Base-by-base conservation (phyloP, 1,140 invertebrate species). In the Pseudomyrmex pallidus region DNA sequence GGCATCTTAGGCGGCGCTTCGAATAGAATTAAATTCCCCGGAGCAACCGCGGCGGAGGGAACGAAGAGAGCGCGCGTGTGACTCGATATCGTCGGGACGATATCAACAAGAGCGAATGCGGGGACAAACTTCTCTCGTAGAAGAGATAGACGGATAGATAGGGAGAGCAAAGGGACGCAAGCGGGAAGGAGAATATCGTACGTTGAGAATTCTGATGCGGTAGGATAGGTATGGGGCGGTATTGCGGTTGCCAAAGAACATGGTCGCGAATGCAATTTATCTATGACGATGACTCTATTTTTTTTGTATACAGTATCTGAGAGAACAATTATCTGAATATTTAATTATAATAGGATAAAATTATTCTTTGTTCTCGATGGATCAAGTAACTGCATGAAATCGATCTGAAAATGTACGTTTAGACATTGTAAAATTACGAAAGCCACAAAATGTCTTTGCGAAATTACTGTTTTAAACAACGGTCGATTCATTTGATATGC, bases 1-100 rank as follows among this genome's bases (percentile, higher is more conserved):
- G 84, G 88, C 89, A 88, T 90, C 90, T 90, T 90, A 91, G 87
- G 68, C 68, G 85, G 70, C 77, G 88, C 86, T 90, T 85, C 83
- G 77, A 88, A 87, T 87, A 72, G 86, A 87, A 90, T 89, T 90
- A 85, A 90, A 89, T 90, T 90, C 83, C 73, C 70, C 86, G 68
- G 67, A 48, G 35, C 22, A 35, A 0, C n/a, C 22, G 64, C 17
- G 46, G 12, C 12, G 17, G 73, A 48, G 64, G 10, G 63, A 35
- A 35, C 35, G 35, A 35, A 25, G 52, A 59, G 44, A 70, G 67
- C 54, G 70, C 74, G 50, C 20, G 20, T 10, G 59, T 83, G 50
- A 87, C 74, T 63, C 87, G 87, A 89, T 89, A 89, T 89, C 88
- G 85, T 54, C 22, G 10, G 74, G 73, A 85, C 84, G 82, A 87